phyloP scores from a whole-genome alignment of 2,888 invertebrate genomes.

The Yponomeuta plumbellus region DNA sequence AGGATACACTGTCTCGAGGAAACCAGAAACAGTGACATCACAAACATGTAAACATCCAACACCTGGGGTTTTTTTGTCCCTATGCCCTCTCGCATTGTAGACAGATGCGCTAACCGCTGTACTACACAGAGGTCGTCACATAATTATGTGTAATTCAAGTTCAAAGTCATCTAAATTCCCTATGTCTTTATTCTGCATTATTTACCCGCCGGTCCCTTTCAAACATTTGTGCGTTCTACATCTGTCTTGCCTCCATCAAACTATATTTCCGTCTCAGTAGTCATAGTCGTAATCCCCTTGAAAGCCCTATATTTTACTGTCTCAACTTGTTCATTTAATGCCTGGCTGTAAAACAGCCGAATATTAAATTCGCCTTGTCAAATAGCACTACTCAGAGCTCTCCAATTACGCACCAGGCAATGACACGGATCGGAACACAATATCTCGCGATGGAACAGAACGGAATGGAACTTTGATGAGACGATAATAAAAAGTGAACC shows the following conservation, averaged over 20 bases:
- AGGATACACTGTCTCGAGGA: too few relatives aligned
- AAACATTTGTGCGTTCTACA: neutral
- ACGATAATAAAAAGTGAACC: constrained; percentile 57
- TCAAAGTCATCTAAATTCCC: neutral
- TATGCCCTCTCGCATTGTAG: too few relatives aligned
- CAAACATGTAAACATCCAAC: too few relatives aligned
- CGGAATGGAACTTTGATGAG: constrained; percentile 50
- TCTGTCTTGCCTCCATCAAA: neutral
- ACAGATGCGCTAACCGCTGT: too few relatives aligned
- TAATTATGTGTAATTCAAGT: neutral
- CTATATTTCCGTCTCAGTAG: neutral
- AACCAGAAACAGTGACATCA: too few relatives aligned
- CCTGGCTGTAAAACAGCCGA: constrained; percentile 18
- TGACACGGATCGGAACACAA: constrained; percentile 27
- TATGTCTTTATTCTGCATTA: neutral
- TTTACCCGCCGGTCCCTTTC: neutral
- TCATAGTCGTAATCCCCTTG: neutral
- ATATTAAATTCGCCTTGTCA: constrained; percentile 49
- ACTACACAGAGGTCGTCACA: too few relatives aligned
- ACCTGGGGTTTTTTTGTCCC: too few relatives aligned
- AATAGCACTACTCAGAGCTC: constrained; percentile 27
- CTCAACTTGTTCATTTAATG: constrained; percentile 1
- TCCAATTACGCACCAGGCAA: constrained; percentile 32
- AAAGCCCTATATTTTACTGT: neutral
- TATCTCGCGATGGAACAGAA: constrained; percentile 28